A percentile compares a stretch with the other conserved stretches of the same genome.
Conservation (phyloP, 2,888 invertebrate species). For the Nysson spinosus region DNA sequence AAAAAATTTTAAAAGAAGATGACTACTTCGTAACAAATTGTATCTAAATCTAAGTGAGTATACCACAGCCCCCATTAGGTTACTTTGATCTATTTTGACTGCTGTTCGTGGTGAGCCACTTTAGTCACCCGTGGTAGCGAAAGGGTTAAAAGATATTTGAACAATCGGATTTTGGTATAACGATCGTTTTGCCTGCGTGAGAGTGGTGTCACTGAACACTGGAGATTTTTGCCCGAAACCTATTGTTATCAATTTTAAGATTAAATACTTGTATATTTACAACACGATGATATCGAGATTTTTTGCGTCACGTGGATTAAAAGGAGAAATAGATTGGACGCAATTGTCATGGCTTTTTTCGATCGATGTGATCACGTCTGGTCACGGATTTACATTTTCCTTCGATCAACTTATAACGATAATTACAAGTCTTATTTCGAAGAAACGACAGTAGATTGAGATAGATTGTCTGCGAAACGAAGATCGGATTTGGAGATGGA, state of each 20-base stretch:
- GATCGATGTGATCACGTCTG: conserved; percentile 23
- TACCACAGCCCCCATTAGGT: too few species aligned
- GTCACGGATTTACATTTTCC: conserved; percentile 7
- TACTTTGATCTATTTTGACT: too few species aligned
- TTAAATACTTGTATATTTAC: conserved; percentile 37
- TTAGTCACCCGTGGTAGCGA: too few species aligned
- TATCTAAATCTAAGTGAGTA: too few species aligned
- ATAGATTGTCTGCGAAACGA: conserved; percentile 50
- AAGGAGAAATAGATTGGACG: conserved; percentile 44
- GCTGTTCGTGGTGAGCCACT: too few species aligned
- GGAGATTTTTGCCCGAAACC: conserved; percentile 26
- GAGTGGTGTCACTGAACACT: conserved; percentile 36
- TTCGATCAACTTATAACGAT: conserved; percentile 2
- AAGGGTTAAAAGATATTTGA: conserved; percentile 27
- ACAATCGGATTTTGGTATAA: too few species aligned
- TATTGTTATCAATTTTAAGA: conserved; percentile 25
- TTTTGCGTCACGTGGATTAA: conserved; percentile 13
- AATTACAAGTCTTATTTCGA: conserved; percentile 29
- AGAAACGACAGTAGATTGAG: conserved; percentile 33
- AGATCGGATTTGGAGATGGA: conserved; percentile 29
- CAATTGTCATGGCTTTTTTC: conserved; percentile 44
- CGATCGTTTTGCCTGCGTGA: too few species aligned
- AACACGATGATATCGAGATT: conserved; percentile 31
- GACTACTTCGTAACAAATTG: too few species aligned
- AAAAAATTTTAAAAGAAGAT: too few species aligned